These are phyloP conservation scores for Pristiophorus japonicus DNA, from an alignment of 2,113 vertebrate genomes.

Conservation along the genomic window DNA sequence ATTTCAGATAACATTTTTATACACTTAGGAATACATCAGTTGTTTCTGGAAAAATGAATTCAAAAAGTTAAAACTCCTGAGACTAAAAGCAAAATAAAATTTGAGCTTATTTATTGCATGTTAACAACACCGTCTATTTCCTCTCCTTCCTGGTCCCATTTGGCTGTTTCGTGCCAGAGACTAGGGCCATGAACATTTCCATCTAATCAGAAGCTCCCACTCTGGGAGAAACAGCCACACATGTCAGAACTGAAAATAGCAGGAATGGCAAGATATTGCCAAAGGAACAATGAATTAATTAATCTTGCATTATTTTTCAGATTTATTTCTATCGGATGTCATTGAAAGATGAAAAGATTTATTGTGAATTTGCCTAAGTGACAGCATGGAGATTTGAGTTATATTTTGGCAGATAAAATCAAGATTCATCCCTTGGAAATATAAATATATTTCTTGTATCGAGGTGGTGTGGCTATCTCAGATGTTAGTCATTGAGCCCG, in stretches of 20 bases:
- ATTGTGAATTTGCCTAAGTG: not conserved
- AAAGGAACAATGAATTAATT: not conserved
- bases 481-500: not conserved
- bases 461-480: not conserved
- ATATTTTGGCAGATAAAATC: not conserved
- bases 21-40: conserved; percentile 12
- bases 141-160: not conserved
- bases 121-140: conserved; percentile 42
- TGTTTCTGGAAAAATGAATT: conserved; percentile 5
- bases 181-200: not conserved
- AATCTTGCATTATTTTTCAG: not conserved
- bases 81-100: conserved; percentile 39
- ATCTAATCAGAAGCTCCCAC: conserved; percentile 37
- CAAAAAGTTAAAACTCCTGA: not conserved
- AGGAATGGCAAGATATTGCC: not conserved
- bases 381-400: not conserved
- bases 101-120: conserved; percentile 43
- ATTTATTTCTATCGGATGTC: not conserved
- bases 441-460: not conserved
- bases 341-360: not conserved
- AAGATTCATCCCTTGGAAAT: not conserved
- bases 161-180: conserved; percentile 40
- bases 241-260: conserved; percentile 33
- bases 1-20: conserved; percentile 4
- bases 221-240: conserved; percentile 42